Base-by-base conservation (phyloP, 2,797 vertebrate genomes). In the Rachycentron canadum region DNA sequence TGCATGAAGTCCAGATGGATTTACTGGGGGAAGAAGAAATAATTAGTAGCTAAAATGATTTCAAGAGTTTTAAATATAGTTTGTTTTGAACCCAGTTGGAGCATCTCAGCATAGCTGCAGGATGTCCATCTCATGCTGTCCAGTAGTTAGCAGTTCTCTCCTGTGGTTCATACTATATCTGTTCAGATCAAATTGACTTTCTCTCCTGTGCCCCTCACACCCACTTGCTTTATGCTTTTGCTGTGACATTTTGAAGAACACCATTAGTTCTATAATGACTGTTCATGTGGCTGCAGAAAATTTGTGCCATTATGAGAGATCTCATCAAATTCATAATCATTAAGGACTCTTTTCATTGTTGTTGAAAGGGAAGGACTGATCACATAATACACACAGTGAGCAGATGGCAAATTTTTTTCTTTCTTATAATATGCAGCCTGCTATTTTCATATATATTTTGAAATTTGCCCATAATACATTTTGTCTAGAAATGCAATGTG, bases 261-360 rank as follows among this genome's bases (percentile, higher is more conserved):
- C 89, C 88, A 86, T 91, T 90, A 89, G 84, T 87, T 87, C 81
- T 81, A 55, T 91, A 89, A 91, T 91, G 88, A 91, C 76, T 89
- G 88, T 82, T 89, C 52, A 67, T 89, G 81, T 74, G 87, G 82
- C 80, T 85, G 81, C 76, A 84, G 84, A 92, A 79, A 83, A 86
- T 84, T 53, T 87, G 64, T 79, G 75, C 81, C 88, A 86, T 91
- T 89, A 83, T 79, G 85, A 86, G 78, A 69, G 83, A 83, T 80
- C 75, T 89, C 80, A 88, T 89, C 86, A 86, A 86, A 90, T 80
- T 77, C 76, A 74, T 73, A 81, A 84, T 88, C 80, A 85, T 87
- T 84, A 88, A 85, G 84, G 71, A 61, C 77, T 89, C 58, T 84
- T 78, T 83, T 78, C 74, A 73, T 68, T 83, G 66, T 85, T 86